These are phyloP conservation scores for Caenorhabditis doughertyi DNA, from an alignment of 2,888 invertebrate genomes.

Conservation along the genomic window DNA sequence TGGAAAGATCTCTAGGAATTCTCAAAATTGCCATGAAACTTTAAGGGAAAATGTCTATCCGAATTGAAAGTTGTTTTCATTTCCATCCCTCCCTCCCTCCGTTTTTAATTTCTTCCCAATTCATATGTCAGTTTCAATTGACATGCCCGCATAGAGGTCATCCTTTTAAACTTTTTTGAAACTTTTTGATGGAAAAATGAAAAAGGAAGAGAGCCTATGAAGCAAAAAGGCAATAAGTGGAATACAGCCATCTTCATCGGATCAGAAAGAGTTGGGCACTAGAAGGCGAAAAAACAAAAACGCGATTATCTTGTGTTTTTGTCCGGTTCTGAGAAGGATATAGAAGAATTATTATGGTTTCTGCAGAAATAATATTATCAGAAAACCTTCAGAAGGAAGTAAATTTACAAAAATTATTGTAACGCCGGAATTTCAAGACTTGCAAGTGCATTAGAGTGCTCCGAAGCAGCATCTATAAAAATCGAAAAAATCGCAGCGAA, in stretches of 20 bases:
- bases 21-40: neutral
- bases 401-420: no score
- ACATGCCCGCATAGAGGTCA: conserved; percentile 30
- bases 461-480: no score
- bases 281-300: conserved; percentile 14
- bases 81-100: neutral
- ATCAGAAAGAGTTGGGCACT: neutral
- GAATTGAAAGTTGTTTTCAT: conserved; percentile 30
- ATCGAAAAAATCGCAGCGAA: no score
- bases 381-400: neutral
- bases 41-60: conserved; percentile 15
- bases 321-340: neutral
- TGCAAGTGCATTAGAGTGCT: no score
- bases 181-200: neutral
- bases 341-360: neutral
- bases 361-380: neutral
- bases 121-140: conserved; percentile 30
- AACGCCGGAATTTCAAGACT: no score
- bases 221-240: neutral
- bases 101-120: conserved; percentile 29
- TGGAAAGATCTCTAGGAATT: neutral
- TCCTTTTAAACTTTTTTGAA: neutral
- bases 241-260: neutral
- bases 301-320: conserved; percentile 7
- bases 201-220: neutral